Conservation (phyloP, 2,797 vertebrate genomes). For the Etheostoma perlongum region DNA sequence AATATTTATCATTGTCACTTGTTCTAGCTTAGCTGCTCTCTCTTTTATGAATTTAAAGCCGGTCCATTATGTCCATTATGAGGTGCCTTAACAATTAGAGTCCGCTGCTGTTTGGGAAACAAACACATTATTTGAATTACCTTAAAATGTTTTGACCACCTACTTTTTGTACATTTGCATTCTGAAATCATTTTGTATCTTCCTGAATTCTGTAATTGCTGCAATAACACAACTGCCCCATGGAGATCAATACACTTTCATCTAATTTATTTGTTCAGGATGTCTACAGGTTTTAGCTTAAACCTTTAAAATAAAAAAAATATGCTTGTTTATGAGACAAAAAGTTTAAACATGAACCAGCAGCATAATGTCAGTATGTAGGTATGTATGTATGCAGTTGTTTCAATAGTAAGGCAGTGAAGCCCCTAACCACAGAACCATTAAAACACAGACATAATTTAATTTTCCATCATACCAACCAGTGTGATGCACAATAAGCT, state of each 20-base stretch:
- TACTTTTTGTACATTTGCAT: not conserved
- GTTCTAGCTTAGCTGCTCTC: no score
- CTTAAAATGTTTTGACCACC: no score
- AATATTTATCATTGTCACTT: no score
- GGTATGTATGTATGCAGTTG: not conserved
- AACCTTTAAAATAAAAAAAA: slow-evolving; percentile 4
- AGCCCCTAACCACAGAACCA: not conserved
- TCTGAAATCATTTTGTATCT: not conserved
- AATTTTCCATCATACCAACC: not conserved
- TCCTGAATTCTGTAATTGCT: not conserved
- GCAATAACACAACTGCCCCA: not conserved
- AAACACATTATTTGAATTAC: no score
- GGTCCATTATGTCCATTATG: no score
- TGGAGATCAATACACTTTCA: no score
- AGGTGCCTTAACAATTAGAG: no score
- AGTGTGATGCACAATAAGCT: not conserved
- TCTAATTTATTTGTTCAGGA: no score
- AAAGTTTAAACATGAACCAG: not conserved
- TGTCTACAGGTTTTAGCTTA: not conserved
- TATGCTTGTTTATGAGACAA: not conserved
- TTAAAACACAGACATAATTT: slow-evolving; percentile 5
- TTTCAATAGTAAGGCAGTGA: not conserved
- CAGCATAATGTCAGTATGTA: no score
- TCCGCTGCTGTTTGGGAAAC: no score
- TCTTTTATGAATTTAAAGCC: no score